Evolutionary conservation across 37 sponge, comb jelly and placozoan species (phyloP).

Genomic region (Amphimedon queenslandica): DNA sequence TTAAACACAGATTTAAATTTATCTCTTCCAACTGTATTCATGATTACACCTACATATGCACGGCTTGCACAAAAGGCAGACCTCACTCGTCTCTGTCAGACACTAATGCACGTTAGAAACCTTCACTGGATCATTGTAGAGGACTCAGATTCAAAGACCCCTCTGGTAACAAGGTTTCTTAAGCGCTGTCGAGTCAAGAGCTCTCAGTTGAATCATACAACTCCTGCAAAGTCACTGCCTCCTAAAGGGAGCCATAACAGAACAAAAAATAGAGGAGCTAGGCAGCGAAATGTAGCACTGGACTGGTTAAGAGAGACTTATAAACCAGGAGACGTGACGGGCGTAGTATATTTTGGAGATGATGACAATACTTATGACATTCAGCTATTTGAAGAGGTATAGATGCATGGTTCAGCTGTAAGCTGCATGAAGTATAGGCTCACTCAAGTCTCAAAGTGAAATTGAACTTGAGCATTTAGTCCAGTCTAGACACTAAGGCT

Average conservation of each 20-base stretch:
- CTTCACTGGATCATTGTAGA: constrained; percentile 95
- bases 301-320: constrained; percentile 51
- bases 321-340: constrained; percentile 10
- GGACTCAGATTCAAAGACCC: constrained; percentile 67
- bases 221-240: background rate
- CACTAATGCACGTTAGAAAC: constrained; percentile 77
- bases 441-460: no score
- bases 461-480: no score
- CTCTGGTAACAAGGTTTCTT: constrained; percentile 63
- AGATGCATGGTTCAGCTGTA: no score
- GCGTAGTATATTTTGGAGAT: constrained; percentile 96
- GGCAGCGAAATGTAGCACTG: constrained; percentile 83
- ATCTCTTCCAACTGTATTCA: constrained; percentile 45
- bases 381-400: constrained; percentile 84
- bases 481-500: no score
- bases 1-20: no score
- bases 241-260: background rate
- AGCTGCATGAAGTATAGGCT: no score
- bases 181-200: constrained; percentile 5
- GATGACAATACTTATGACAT: constrained; percentile 93
- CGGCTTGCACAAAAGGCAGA: constrained; percentile 95
- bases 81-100: constrained; percentile 81
- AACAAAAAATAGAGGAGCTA: constrained; percentile 69
- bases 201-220: constrained; percentile 29
- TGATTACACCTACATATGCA: constrained; percentile 94